phyloP scores from a whole-genome alignment of 2,113 vertebrate genomes.

The Upupa epops region DNA sequence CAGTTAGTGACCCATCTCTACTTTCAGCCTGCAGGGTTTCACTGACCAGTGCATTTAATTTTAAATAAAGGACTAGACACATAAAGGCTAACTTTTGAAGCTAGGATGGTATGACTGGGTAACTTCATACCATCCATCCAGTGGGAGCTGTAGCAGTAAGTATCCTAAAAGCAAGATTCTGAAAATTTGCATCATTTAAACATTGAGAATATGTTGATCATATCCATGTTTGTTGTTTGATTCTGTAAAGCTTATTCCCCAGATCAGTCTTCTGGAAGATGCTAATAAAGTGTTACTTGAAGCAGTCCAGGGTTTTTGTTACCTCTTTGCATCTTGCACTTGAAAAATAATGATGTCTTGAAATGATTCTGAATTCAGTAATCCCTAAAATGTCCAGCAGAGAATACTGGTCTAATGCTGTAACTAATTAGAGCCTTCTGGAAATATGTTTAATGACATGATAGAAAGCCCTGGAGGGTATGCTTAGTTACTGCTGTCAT shows the following conservation, averaged over 20 bases:
- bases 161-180: neutral
- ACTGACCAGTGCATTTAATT: neutral
- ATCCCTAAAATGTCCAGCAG: neutral
- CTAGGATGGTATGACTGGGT: neutral
- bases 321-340: neutral
- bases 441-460: slow-evolving; percentile 37
- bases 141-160: neutral
- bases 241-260: neutral
- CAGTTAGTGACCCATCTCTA: neutral
- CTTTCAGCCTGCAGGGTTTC: neutral
- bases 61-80: neutral
- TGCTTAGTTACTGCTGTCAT: slow-evolving; percentile 53
- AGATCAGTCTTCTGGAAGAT: neutral
- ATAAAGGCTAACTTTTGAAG: neutral
- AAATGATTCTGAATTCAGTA: neutral
- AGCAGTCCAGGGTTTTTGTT: neutral
- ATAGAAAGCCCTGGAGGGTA: slow-evolving; percentile 23
- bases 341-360: neutral
- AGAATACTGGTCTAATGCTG: slow-evolving; percentile 13
- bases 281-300: neutral
- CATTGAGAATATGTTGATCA: neutral
- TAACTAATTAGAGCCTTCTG: slow-evolving; percentile 33
- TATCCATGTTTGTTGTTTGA: neutral
- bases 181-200: neutral
- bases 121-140: neutral